These are phyloP conservation scores for Heterotis niloticus DNA, from an alignment of 2,113 vertebrate species.

Conservation along the genomic window DNA sequence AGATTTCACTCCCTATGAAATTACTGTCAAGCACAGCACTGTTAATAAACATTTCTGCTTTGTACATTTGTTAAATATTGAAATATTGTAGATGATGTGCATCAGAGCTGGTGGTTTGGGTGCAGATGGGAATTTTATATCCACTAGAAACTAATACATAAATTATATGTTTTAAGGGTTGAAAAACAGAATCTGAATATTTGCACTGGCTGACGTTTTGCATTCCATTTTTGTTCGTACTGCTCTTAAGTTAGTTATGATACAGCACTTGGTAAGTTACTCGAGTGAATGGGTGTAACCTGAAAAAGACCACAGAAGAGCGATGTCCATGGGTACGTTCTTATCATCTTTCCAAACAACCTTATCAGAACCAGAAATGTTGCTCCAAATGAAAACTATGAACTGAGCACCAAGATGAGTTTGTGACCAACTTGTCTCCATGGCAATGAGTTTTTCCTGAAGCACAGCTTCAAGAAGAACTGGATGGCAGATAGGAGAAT, in stretches of 20 bases:
- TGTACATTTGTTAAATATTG: too few relatives aligned
- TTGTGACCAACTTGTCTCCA: conserved; percentile 2
- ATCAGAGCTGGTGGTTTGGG: too few relatives aligned
- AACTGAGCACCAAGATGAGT: conserved; percentile 13
- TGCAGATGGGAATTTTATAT: too few relatives aligned
- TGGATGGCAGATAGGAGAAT: neutral
- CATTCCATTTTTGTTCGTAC: too few relatives aligned
- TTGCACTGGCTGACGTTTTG: too few relatives aligned
- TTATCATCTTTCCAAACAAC: neutral
- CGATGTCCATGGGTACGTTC: neutral
- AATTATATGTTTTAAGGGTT: too few relatives aligned
- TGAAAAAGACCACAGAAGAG: neutral
- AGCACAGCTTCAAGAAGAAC: neutral
- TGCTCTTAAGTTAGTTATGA: neutral
- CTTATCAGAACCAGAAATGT: neutral
- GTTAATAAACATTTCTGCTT: too few relatives aligned
- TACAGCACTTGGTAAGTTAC: neutral
- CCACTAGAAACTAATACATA: too few relatives aligned
- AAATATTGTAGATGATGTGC: too few relatives aligned
- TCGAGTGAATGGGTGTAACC: neutral
- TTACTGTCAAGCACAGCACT: too few relatives aligned
- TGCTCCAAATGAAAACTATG: neutral
- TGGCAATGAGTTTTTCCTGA: neutral
- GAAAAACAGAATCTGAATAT: too few relatives aligned
- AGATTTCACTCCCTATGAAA: too few relatives aligned